These are phyloP conservation scores for Tuberolachnus salignus DNA, from an alignment of 2,888 invertebrate species.

Conservation along the genomic window DNA sequence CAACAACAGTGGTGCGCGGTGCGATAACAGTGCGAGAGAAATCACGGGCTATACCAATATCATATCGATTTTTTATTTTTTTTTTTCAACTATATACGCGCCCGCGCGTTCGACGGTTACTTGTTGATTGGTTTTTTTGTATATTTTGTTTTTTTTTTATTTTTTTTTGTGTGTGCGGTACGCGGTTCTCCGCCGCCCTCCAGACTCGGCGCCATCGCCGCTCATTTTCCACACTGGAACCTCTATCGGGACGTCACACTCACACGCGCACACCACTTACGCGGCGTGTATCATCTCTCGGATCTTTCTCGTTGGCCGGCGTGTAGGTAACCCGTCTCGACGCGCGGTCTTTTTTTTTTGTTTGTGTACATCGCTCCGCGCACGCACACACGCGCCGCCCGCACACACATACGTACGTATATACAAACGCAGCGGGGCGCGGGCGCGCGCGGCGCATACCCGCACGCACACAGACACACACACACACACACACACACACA, in stretches of 20 bases:
- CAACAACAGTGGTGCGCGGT: neutral
- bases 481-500: neutral
- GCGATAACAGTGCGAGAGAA: neutral
- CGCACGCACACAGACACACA: neutral
- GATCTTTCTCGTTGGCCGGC: too few species aligned
- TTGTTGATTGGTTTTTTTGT: constrained; percentile 22
- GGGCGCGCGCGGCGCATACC: constrained; percentile 6
- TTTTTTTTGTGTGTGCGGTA: neutral
- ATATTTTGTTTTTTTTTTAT: too few species aligned
- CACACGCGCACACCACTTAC: too few species aligned
- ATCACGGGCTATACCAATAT: too few species aligned
- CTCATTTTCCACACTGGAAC: constrained; percentile 5
- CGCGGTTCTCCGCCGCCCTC: neutral
- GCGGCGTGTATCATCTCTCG: too few species aligned
- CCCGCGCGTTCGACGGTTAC: constrained; percentile 17
- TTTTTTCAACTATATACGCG: too few species aligned
- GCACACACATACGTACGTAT: neutral
- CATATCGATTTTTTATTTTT: too few species aligned
- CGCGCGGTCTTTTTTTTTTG: neutral
- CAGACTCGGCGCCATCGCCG: constrained; percentile 4
- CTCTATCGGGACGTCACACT: too few species aligned
- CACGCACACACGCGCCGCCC: neutral
- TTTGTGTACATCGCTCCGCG: neutral
- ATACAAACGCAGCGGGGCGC: neutral
- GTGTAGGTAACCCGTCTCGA: neutral